Percentiles rank a stretch among this genome's conserved stretches.
phyloP scores from a whole-genome alignment of 2,113 vertebrate species.

The Scytalopus superciliaris region DNA sequence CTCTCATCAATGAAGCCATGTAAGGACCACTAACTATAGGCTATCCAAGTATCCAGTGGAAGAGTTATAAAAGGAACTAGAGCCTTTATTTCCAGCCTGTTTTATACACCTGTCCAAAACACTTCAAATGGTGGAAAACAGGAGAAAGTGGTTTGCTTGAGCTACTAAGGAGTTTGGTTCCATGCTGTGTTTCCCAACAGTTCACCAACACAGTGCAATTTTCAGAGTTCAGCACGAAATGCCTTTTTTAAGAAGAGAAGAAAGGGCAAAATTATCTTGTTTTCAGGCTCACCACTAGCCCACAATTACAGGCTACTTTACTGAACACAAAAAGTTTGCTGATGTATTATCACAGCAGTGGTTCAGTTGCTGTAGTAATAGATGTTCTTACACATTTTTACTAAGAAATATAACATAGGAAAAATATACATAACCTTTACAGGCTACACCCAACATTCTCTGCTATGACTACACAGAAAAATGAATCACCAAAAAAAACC shows the following conservation, averaged over 20 bases:
- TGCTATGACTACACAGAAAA: not conserved
- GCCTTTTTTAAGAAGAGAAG: not conserved
- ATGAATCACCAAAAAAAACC: not conserved
- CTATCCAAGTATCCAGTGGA: not conserved
- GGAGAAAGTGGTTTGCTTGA: not conserved
- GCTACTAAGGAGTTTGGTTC: not conserved
- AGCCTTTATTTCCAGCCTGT: not conserved
- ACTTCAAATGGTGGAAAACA: not conserved
- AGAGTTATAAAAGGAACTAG: not conserved
- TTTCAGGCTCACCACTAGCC: not conserved
- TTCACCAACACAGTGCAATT: not conserved
- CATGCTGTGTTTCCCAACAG: not conserved
- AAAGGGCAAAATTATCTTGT: not conserved
- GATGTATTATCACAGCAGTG: not conserved
- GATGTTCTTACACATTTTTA: not conserved
- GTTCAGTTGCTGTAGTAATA: not conserved
- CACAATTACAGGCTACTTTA: not conserved
- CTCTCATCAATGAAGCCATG: not conserved
- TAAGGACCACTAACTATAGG: not conserved
- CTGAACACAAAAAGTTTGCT: not conserved
- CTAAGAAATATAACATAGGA: not conserved
- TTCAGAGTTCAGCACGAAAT: not conserved
- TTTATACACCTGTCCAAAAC: accelerated
- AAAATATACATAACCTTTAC: not conserved
- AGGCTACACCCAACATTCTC: not conserved